Evolutionary conservation across 2,113 vertebrate species (phyloP).

Genomic region (Coptodon rendalli): DNA sequence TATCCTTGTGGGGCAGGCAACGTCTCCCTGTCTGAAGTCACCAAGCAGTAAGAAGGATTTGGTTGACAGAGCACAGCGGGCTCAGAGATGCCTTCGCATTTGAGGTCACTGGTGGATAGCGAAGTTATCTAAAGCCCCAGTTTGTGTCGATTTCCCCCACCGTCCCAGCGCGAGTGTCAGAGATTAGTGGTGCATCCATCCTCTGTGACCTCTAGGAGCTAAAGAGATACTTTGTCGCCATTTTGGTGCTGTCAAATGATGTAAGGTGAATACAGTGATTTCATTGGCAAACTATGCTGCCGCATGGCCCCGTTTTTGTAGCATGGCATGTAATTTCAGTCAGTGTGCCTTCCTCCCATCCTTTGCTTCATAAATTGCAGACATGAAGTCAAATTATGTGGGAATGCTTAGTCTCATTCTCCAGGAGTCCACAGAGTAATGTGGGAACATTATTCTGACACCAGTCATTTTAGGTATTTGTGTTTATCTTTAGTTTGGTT

Average conservation of each 20-base stretch:
- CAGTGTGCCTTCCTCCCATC: not conserved
- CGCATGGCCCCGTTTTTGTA: constrained; percentile 65
- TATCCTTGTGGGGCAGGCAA: constrained; percentile 58
- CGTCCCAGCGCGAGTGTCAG: constrained; percentile 55
- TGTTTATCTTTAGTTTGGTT: not conserved
- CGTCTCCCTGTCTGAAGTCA: constrained; percentile 61
- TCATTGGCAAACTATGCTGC: constrained; percentile 63
- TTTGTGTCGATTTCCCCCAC: constrained; percentile 49
- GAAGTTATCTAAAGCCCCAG: constrained; percentile 69
- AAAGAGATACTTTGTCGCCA: constrained; percentile 60
- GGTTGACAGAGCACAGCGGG: constrained; percentile 64
- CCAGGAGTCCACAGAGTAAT: not conserved
- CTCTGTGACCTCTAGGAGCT: constrained; percentile 66
- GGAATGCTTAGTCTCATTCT: not conserved
- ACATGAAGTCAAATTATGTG: not conserved
- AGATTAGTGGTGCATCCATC: constrained; percentile 67
- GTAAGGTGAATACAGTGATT: constrained; percentile 71
- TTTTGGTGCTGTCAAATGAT: constrained; percentile 73
- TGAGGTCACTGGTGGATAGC: constrained; percentile 70
- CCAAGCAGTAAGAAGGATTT: constrained; percentile 62
- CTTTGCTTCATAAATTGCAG: not conserved
- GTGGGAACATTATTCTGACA: not conserved
- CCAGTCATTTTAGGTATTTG: not conserved
- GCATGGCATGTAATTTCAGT: constrained; percentile 44
- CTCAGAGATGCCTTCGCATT: constrained; percentile 48